Evolutionary conservation across 1,140 invertebrate species (phyloP), one percentile per base, ranked within the genome.

Genomic region (Drosophila equinoxialis): DNA sequence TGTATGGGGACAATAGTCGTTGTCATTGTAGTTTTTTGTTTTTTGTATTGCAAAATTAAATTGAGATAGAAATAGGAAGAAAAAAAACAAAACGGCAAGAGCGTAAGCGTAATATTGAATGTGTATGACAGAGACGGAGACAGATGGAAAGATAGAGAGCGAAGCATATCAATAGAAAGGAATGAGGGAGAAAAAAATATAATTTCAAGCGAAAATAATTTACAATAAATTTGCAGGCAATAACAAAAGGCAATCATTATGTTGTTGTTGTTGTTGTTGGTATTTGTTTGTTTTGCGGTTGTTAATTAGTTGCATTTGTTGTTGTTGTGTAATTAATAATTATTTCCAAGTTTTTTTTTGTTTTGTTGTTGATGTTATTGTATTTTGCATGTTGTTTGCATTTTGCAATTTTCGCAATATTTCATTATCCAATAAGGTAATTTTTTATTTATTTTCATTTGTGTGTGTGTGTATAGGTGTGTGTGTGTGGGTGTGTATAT

Each of bases 261-360:
- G 74, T 68, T 60, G 39, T 68, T 62, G 74, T 68, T 60, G 39
- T 69, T 63, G 51, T 62, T 70, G 45, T 61, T 69, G 42, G 20
- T 67, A 13, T 66, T 58, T 66, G 51, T 63, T 64, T 70, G 57
- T 67, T 76, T n/a, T 77, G 74, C 45, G 77, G 69, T 79, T 72
- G 73, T 81, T 79, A 79, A 79, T 81, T 79, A 81, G 74, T 81
- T 79, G 66, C 77, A 54, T 51, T 70, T 26, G 65, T 59, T 68
- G 60, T 78, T 71, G 75, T 55, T 68, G 65, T 60, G 63, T 69
- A 67, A 67, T 67, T 77, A 79, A 77, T 79, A 79, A 77, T 39
- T 39, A 39, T 39, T 39, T 39, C 13, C 13, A 39, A 13, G 11
- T 39, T 39, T 39, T 39, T 39, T 77, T 74, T 75, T 67, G 33